Evolutionary conservation across 1,140 invertebrate genomes (phyloP).

Genomic region (Chelonus insularis): DNA sequence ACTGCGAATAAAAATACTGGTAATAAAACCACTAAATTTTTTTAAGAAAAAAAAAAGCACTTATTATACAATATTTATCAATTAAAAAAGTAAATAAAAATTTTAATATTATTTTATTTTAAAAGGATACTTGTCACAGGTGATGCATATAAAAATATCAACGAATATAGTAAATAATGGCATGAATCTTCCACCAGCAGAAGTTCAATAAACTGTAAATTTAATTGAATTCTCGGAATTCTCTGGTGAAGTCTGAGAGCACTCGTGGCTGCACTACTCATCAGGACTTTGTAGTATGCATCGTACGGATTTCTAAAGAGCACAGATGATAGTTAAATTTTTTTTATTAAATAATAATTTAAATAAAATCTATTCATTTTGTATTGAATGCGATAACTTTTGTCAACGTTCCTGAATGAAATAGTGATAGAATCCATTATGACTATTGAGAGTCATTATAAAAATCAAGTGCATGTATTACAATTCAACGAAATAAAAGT

Average conservation of each 20-base stretch:
- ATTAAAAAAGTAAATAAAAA: background rate
- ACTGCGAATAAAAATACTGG: slow-evolving; percentile 89
- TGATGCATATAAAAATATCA: slow-evolving; percentile 88
- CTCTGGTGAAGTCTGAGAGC: slow-evolving; percentile 92
- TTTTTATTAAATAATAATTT: no score
- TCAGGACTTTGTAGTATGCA: slow-evolving; percentile 87
- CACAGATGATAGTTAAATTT: no score
- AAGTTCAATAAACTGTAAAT: slow-evolving; percentile 75
- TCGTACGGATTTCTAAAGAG: slow-evolving; percentile 78
- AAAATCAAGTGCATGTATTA: no score
- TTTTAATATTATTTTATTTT: background rate
- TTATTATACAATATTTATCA: slow-evolving; percentile 23
- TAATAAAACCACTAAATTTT: slow-evolving; percentile 76
- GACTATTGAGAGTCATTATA: no score
- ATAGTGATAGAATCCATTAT: no score
- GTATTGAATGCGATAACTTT: no score
- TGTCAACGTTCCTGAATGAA: no score
- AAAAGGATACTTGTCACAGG: slow-evolving; percentile 86
- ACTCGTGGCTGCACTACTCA: slow-evolving; percentile 90
- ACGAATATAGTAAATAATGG: slow-evolving; percentile 93
- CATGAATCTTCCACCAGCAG: slow-evolving; percentile 91
- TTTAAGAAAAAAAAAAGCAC: slow-evolving; percentile 59
- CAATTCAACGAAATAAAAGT: no score
- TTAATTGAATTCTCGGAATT: slow-evolving; percentile 79
- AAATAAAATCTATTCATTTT: background rate